Evolutionary conservation across 2,888 invertebrate genomes (phyloP), one percentile per base, ranked within the genome.

Genomic region (Drosophila robusta): DNA sequence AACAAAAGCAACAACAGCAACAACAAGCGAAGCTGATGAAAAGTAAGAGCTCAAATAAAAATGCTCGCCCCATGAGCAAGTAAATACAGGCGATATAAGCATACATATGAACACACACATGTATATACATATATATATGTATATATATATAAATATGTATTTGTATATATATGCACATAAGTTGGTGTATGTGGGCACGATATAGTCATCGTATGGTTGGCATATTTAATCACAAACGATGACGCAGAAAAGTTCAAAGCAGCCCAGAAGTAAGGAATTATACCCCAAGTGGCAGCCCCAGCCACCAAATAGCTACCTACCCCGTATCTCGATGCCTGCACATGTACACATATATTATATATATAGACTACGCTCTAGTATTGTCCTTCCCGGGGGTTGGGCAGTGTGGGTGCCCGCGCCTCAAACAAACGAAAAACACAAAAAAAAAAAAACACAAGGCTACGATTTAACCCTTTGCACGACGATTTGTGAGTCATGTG

Each of bases 161-260:
- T 42, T 29, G 29, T 39, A 39, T 57, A n/a, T 32, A 18, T 34
- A 9, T 36, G 24, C 22, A 44, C 32, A 41, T 54, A 32, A 49
- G 46, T 60, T 36, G 18, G 39, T 52, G 18, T 44, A 39, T 60
- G 41, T 56, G 54, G 54, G 55, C 57, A 55, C 16, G 46, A 66
- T 63, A 70, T 65, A 68, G 54, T 50, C 70, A 66, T 75, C 78
- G 78, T 80, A 71, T 88, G 80, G 51, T 42, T 46, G 80, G 70
- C 87, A 70, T 72, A 83, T 83, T 83, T 87, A 89, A 88, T 83
- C 83, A 81, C 82, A 83, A 78, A 75, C 83, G 89, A 83, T 83
- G 83, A 89, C 89, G 83, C 88, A 89, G 88, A 80, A 84, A 72
- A 89, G 85, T 83, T 89, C 88, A 83, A 89, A 85, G 88, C 69